Evolutionary conservation across 2,113 vertebrate genomes (phyloP), one percentile per base, ranked within the genome.

Genomic region (Siphamia tubifer): DNA sequence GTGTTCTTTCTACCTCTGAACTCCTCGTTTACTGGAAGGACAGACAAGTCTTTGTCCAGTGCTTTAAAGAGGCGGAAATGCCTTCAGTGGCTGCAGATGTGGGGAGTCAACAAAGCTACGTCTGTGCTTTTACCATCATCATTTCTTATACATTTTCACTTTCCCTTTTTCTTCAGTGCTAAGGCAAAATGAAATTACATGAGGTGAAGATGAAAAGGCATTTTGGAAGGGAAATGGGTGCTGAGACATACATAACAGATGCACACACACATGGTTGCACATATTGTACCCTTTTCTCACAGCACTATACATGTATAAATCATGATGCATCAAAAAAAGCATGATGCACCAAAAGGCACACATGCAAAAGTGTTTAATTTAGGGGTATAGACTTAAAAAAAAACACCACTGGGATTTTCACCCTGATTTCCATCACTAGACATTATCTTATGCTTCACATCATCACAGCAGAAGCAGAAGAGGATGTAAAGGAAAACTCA

Each of bases 61-160:
- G 55, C 40, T 82, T 82, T 82, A 83, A 82, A 79, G 81, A 81
- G 80, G 78, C 76, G 87, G 87, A 90, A 89, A 88, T 62, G 56
- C 81, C 60, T 79, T 86, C 73, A 81, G 58, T 85, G 84, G 69
- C 88, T 86, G 87, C 90, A 87, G 88, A 89, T 91, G 90, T 80
- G 76, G 66, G 71, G 51, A 56, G 36, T 36, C 19, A n/a, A 91
- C 90, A 91, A 90, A 90, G 85, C 39, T 35, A 17, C 6, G 64
- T 71, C 81, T 90, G 80, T 88, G 54, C 68, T 65, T 56, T 15
- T 9, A 54, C 8, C 42, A 39, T 70, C 47, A 77, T 85, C 58
- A 45, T 86, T 77, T 86, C 53, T 34, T 32, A 43, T 73, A 76
- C 28, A 19, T 61, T 78, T 74, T 67, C 43, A 49, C 64, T 40